Conservation (phyloP, 2,888 invertebrate species). For the Sinentomon sp. region DNA sequence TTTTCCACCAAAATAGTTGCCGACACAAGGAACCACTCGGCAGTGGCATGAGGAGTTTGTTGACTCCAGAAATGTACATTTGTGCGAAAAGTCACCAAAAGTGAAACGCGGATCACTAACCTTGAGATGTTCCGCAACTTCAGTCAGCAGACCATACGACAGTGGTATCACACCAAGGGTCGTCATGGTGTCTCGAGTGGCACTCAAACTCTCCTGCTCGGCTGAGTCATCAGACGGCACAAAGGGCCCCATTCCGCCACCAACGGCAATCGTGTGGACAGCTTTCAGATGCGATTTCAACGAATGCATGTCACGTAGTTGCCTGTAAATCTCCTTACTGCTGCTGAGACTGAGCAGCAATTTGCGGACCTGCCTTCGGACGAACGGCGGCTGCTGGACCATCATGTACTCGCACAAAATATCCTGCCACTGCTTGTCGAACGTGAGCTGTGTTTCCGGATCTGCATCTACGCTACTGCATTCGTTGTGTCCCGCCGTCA, state of each 20-base stretch:
- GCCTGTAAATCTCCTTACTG: conserved; percentile 80
- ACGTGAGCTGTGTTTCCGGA: too few relatives aligned
- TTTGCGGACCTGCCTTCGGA: conserved; percentile 59
- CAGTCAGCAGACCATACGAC: conserved; percentile 70
- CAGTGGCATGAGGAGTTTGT: too few relatives aligned
- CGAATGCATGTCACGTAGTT: conserved; percentile 74
- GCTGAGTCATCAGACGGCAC: conserved; percentile 17
- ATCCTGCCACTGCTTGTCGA: conserved; percentile 48
- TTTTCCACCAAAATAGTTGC: too few relatives aligned
- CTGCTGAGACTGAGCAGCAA: conserved; percentile 73
- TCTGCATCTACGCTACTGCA: too few relatives aligned
- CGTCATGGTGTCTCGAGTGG: too few relatives aligned
- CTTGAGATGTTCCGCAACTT: conserved; percentile 79
- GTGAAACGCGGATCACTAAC: too few relatives aligned
- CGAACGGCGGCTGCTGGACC: conserved; percentile 67
- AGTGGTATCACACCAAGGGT: conserved; percentile 30
- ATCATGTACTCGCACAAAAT: conserved; percentile 82
- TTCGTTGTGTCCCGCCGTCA: too few relatives aligned
- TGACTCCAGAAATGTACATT: too few relatives aligned
- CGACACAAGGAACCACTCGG: too few relatives aligned
- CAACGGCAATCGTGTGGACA: conserved; percentile 15
- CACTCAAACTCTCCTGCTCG: too few relatives aligned
- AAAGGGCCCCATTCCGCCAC: conserved; percentile 16
- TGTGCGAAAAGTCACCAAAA: too few relatives aligned
- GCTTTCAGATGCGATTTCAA: conserved; percentile 52